A percentile compares a stretch with the other conserved stretches of the same genome.
phyloP scores from a whole-genome alignment of 2,113 vertebrate genomes.

The Triplophysa dalaica region DNA sequence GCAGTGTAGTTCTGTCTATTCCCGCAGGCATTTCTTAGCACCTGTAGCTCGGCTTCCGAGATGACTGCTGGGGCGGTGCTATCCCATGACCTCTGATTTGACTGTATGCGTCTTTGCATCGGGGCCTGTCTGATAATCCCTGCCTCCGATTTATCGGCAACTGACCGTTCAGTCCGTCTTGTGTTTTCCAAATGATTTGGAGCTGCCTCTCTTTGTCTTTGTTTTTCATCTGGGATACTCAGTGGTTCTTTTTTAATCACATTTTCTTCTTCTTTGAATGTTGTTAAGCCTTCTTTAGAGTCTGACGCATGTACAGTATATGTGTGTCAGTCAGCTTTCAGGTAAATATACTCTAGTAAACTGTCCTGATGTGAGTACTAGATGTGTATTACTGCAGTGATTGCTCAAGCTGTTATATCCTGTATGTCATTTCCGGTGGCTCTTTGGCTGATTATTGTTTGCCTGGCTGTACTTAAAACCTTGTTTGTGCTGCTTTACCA shows the following conservation, averaged over 20 bases:
- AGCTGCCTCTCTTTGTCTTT: conserved; percentile 35
- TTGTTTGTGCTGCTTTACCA: conserved; percentile 28
- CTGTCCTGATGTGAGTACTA: background rate
- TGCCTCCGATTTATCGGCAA: no score
- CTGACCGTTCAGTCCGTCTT: background rate
- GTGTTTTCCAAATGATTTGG: conserved; percentile 15
- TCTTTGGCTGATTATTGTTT: conserved; percentile 32
- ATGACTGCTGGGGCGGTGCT: background rate
- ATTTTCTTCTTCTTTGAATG: conserved; percentile 26
- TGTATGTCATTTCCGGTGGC: conserved; percentile 5
- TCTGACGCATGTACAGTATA: conserved; percentile 10
- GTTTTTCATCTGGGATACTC: conserved; percentile 32
- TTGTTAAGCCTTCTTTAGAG: background rate
- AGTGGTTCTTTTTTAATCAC: conserved; percentile 19
- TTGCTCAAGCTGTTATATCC: background rate
- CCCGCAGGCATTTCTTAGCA: conserved; percentile 51
- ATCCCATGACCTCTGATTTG: conserved; percentile 11
- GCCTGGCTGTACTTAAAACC: conserved; percentile 26
- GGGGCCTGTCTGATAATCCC: background rate
- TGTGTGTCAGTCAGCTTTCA: conserved; percentile 24
- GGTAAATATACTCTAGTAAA: conserved; percentile 23
- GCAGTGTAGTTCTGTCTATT: conserved; percentile 50
- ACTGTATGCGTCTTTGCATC: conserved; percentile 3
- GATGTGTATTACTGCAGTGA: background rate
- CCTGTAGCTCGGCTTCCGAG: conserved; percentile 31